phyloP scores from a whole-genome alignment of 1,140 invertebrate species.

The Drosophila novamexicana region DNA sequence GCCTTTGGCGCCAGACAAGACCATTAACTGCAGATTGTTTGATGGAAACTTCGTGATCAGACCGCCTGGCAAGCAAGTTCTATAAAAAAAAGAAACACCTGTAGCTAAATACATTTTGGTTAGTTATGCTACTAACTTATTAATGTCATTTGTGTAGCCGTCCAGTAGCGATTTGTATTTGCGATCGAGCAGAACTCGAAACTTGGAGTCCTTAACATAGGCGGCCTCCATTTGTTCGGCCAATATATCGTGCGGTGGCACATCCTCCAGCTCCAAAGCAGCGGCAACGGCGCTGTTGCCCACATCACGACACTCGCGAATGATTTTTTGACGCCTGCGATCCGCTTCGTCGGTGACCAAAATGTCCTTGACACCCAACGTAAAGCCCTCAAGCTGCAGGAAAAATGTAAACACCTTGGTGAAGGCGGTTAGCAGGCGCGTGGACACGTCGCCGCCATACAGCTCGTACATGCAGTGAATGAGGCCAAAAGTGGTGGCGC shows the following conservation, averaged over 20 bases:
- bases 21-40: constrained; percentile 99
- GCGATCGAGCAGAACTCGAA: constrained; percentile 91
- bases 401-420: constrained; percentile 96
- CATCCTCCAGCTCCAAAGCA: constrained; percentile 88
- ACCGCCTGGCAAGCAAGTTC: constrained; percentile 91
- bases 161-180: constrained; percentile 94
- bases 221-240: constrained; percentile 89
- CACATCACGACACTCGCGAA: constrained; percentile 88
- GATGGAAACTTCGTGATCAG: constrained; percentile 94
- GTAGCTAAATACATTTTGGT: neutral
- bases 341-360: constrained; percentile 91
- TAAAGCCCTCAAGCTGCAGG: constrained; percentile 96
- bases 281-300: constrained; percentile 87
- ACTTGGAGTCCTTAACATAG: constrained; percentile 90
- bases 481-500: constrained; percentile 96
- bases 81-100: constrained; percentile 22
- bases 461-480: constrained; percentile 97
- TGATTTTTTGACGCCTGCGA: constrained; percentile 89
- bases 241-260: constrained; percentile 86
- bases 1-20: constrained; percentile 99
- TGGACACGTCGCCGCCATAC: constrained; percentile 95
- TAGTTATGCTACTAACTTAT: constrained; percentile 86
- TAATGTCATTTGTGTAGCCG: constrained; percentile 95
- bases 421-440: constrained; percentile 93
- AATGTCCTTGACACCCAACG: constrained; percentile 97